Conservation (phyloP, 2,888 invertebrate species). For the Piscicola geometra region DNA sequence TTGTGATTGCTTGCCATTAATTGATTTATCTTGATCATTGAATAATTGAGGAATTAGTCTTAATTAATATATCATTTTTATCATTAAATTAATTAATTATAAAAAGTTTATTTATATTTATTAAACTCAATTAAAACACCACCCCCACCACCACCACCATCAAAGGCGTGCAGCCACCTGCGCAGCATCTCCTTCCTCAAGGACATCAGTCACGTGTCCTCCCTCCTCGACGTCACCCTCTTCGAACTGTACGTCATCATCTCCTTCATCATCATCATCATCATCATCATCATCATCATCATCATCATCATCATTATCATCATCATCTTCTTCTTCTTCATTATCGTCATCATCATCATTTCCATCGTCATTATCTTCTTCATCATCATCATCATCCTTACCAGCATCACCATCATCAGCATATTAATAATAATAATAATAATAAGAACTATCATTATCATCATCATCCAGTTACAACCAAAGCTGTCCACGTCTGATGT, state of each 20-base stretch:
- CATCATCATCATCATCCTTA: background rate
- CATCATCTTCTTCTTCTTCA: constrained; percentile 35
- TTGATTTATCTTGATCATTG: no score
- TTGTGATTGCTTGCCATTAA: no score
- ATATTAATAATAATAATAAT: constrained; percentile 8
- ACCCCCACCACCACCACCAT: no score
- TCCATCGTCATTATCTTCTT: no score
- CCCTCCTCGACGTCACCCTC: constrained; percentile 32
- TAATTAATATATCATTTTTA: no score
- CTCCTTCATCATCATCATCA: constrained; percentile 38
- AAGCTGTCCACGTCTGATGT: constrained; percentile 17
- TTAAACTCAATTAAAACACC: no score
- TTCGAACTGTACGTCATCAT: constrained; percentile 33
- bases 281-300: constrained; percentile 39
- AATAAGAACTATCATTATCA: background rate
- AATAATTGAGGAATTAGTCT: no score
- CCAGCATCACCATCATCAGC: constrained; percentile 25
- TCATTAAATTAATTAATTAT: no score
- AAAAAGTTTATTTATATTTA: no score
- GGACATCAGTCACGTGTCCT: constrained; percentile 6
- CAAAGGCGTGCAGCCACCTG: constrained; percentile 16
- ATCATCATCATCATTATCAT: constrained; percentile 35
- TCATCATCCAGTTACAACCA: constrained; percentile 34
- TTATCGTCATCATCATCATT: background rate
- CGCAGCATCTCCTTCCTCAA: constrained; percentile 17